Evolutionary conservation across 2,113 vertebrate genomes (phyloP), one percentile per base, ranked within the genome.

Genomic region (Elephas maximus): DNA sequence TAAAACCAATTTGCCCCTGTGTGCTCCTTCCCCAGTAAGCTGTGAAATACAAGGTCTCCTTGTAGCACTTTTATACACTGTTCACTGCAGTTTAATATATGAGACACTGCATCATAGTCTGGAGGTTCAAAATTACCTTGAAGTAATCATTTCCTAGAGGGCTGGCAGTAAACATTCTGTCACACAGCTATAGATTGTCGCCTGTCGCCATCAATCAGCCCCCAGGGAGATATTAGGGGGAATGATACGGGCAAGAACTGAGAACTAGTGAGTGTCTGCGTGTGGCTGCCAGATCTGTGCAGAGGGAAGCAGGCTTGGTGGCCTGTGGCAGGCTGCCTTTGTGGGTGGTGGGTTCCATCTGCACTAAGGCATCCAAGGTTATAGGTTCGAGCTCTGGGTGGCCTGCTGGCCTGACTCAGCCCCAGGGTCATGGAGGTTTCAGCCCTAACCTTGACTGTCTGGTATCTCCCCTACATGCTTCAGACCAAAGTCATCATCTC

Each of bases 91-190:
- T 96, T 97, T 97, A 98, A 98, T 82, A 92, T 91, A 96, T 5
- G 80, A 96, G 96, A 60, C 30, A 26, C 88, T 97, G 96, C 95
- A 92, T 96, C 88, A 94, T 28, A 30, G 95, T 93, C 80, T 71
- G 85, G 90, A 97, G 95, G 94, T 93, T 96, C 97, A 85, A 93
- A 93, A 95, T 97, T 90, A 97, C 94, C 96, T 96, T 17, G 0
- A 93, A 98, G 91, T 73, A 95, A 94, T 97, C 97, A 97, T 96
- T 97, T 97, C 95, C 96, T 97, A 94, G 94, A 30, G 21, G 87
- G 88, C 76, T 79, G 96, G 95, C 94, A 77, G 45, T 94, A 96
- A 96, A 96, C 86, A 28, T 76, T 94, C 95, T 88, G 94, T 95
- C 95, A 93, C 86, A 57, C 20, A 65, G 87, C 97, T 89, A 85